Evolutionary conservation across 2,888 invertebrate species (phyloP), one percentile per base, ranked within the genome.

Genomic region (Corbicula japonica): DNA sequence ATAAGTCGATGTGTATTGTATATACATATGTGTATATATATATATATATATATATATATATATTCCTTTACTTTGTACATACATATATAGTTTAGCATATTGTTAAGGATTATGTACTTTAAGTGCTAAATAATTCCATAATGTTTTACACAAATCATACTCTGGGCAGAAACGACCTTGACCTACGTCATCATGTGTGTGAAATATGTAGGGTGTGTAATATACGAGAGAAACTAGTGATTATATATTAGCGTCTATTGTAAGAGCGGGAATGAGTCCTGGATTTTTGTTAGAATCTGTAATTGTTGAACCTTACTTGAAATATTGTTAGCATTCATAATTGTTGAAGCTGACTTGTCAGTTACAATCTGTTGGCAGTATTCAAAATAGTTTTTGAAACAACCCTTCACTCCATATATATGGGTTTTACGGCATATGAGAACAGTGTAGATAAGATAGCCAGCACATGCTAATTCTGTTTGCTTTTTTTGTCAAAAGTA

Each of bases 51-150:
- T 48, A 34, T 65, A 48, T 69, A 58, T 26, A 60, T 54, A 66
- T 28, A 44, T 41, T 50, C 10, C 35, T 30, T 50, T 28, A 46
- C 21, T 69, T 35, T 58, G 58, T 60, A 69, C 48, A 69, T 60
- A 58, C 48, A 30, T 48, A 60, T 50, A 48, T 69, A 41, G 15
- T 12, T 12, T 41, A 15, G 15, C 23, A 69, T 30, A 69, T 69
- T 46, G 46, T 32, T 58, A 26, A 46, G 26, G 8, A 44, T 32
- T 18, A 41, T 76, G 69, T 80, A 76, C 76, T 72, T 70, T 38
- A 80, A 73, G 80, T 80, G 76, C 80, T 80, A 80, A 76, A 76
- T 58, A 76, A 76, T 76, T 80, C 76, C 80, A 72, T 76, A 56
- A 80, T 66, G 62, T 80, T 80, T 80, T 80, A 80, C 80, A 80